Evolutionary conservation across 1,140 invertebrate genomes (phyloP), one percentile per base, ranked within the genome.

Genomic region (Drusus annulatus): DNA sequence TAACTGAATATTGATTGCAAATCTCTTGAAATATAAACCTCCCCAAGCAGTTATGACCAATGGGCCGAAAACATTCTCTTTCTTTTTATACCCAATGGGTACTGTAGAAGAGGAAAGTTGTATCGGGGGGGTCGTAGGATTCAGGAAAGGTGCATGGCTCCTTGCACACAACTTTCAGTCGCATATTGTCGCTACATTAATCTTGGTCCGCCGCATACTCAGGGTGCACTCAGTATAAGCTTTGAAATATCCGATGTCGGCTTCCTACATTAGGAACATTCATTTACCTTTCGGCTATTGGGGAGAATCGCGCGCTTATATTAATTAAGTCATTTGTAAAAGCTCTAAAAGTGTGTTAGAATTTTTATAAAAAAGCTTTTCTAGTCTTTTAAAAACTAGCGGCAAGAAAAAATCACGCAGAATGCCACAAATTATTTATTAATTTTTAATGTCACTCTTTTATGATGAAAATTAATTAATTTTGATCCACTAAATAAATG

Each of bases 151-250:
- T 56, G n/a, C n/a, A 56, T 56, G 19, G 63, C 1, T 56, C 54
- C 56, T 45, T 19, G 62, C 13, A 56, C 36, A 79, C 74, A 77
- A 80, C 58, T 85, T 85, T 82, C 51, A 58, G 79, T 81, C 80
- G 84, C 80, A 84, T 80, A 82, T 84, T 85, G 84, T 85, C 84
- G 84, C 84, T 84, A 85, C 84, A 84, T 85, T 85, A 85, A 85
- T 85, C 84, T 63, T 77, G 28, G 60, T 62, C 60, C 36, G 19
- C 75, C 75, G 23, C 58, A 52, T 77, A 62, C 75, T 76, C 45
- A 62, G 13, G 8, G 4, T 63, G 56, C 75, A 76, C 75, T 77
- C 52, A 51, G 7, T 63, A 28, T 65, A 15, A 63, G n/a, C 58
- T 54, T 54, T 52, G 69, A 69, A 69, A 69, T 69, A 69, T 69